Conservation (phyloP, 2,113 vertebrate genomes). For the Centropristis striata region DNA sequence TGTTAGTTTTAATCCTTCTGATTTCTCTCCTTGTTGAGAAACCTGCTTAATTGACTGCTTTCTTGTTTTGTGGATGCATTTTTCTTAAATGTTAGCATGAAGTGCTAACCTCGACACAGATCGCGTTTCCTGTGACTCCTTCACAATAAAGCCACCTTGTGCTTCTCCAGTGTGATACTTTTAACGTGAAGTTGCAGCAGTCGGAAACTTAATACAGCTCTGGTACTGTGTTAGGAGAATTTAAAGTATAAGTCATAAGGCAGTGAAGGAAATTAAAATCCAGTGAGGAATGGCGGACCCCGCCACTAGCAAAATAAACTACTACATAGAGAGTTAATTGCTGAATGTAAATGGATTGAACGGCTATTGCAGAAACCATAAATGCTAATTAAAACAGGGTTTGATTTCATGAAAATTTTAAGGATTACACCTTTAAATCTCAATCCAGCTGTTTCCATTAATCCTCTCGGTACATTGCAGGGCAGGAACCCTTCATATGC, state of each 20-base stretch:
- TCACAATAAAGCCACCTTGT: background rate
- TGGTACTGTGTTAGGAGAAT: background rate
- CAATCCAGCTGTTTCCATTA: background rate
- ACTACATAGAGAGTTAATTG: background rate
- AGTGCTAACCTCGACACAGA: no score
- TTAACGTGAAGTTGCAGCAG: background rate
- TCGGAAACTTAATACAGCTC: background rate
- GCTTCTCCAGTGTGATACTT: background rate
- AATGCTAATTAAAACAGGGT: background rate
- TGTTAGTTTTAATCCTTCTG: background rate
- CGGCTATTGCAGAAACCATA: background rate
- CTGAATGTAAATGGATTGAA: background rate
- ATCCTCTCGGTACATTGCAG: background rate
- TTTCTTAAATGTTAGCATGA: background rate
- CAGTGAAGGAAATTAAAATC: background rate
- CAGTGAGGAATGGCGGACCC: background rate
- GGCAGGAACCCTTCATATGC: constrained; percentile 35
- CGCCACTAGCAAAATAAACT: background rate
- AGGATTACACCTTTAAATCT: background rate
- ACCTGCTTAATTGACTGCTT: background rate
- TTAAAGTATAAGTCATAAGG: no score
- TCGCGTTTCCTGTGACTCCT: background rate
- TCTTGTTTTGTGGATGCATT: background rate
- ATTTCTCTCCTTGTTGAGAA: background rate
- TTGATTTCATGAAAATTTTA: background rate